phyloP scores from a whole-genome alignment of 2,888 invertebrate genomes.

The Diabrotica balteata region DNA sequence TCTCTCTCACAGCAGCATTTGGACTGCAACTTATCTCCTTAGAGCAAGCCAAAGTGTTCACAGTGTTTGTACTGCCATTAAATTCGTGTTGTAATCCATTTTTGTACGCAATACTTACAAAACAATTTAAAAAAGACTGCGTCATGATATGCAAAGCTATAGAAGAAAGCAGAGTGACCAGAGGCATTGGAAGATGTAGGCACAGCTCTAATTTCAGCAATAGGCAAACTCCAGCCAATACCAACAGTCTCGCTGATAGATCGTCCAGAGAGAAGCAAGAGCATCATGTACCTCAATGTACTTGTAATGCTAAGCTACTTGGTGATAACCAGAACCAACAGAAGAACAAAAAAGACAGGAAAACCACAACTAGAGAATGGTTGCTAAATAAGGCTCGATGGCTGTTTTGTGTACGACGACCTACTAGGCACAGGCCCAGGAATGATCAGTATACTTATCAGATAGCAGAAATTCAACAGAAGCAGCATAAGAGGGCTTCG shows the following conservation, averaged over 20 bases:
- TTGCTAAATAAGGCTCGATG: conserved; percentile 60
- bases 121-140: conserved; percentile 97
- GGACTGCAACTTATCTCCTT: conserved; percentile 89
- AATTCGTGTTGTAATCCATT: conserved; percentile 99
- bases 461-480: conserved; percentile 77
- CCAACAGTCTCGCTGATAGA: conserved; percentile 82
- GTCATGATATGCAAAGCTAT: conserved; percentile 94
- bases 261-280: conserved; percentile 76
- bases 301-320: conserved; percentile 65
- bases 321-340: conserved; percentile 60
- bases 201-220: conserved; percentile 89
- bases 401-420: conserved; percentile 60
- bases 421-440: conserved; percentile 60
- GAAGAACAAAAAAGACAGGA: conserved; percentile 50
- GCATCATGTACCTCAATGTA: conserved; percentile 66
- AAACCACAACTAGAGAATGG: conserved; percentile 58
- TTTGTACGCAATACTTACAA: conserved; percentile 95
- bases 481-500: conserved; percentile 78
- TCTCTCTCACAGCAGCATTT: conserved; percentile 91
- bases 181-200: conserved; percentile 84
- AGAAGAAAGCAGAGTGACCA: conserved; percentile 89
- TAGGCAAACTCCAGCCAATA: conserved; percentile 85
- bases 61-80: conserved; percentile 93
- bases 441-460: conserved; percentile 77
- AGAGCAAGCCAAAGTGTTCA: conserved; percentile 95